Evolutionary conservation across 1,140 invertebrate genomes (phyloP).

Genomic region (Calliphora vicina): DNA sequence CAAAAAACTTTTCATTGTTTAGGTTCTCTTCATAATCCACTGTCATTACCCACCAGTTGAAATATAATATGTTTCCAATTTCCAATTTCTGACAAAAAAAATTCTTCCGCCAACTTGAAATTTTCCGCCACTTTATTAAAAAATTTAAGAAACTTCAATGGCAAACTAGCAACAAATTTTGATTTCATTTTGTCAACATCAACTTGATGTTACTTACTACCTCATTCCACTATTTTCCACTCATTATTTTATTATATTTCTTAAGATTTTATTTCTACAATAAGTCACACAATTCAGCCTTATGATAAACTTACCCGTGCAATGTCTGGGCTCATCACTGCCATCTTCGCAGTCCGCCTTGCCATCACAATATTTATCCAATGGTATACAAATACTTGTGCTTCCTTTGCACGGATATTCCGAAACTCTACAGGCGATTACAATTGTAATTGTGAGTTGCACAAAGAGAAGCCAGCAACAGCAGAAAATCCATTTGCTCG

Average conservation of each 20-base stretch:
- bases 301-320: constrained; percentile 71
- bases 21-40: no score
- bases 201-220: background rate
- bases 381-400: constrained; percentile 77
- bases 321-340: constrained; percentile 83
- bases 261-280: background rate
- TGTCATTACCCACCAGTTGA: no score
- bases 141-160: background rate
- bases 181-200: background rate
- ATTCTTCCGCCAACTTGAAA: background rate
- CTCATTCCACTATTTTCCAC: background rate
- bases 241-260: background rate
- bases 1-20: no score
- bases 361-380: constrained; percentile 86
- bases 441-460: constrained; percentile 41
- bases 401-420: constrained; percentile 83
- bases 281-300: no score
- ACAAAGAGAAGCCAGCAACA: constrained; percentile 37
- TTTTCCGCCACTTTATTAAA: background rate
- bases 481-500: constrained; percentile 33
- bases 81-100: no score
- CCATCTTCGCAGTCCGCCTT: constrained; percentile 81
- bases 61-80: no score
- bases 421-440: constrained; percentile 74
- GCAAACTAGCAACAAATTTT: background rate